phyloP scores from a whole-genome alignment of 2,888 invertebrate species.

The Drosophila quasianomalipes region DNA sequence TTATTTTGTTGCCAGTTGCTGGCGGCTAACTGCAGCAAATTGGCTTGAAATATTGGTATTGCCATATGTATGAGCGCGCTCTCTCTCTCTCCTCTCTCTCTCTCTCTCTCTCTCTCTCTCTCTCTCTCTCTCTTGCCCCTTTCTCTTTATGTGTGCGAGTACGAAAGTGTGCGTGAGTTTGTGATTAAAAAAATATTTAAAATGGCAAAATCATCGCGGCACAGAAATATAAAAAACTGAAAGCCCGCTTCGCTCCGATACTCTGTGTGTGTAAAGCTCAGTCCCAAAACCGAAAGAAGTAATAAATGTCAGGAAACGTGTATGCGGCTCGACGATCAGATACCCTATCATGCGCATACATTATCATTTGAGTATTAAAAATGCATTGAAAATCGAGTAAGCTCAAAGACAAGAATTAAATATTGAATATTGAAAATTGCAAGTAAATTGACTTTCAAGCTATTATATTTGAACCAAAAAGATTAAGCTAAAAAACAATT shows the following conservation, averaged over 20 bases:
- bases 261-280: conserved; percentile 46
- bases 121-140: not conserved
- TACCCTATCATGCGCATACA: conserved; percentile 23
- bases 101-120: not conserved
- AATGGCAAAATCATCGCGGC: conserved; percentile 75
- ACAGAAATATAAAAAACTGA: conserved; percentile 43
- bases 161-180: conserved; percentile 62
- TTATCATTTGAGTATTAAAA: not conserved
- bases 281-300: conserved; percentile 53
- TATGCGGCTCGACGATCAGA: not conserved
- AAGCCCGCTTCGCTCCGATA: conserved; percentile 36
- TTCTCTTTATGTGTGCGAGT: conserved; percentile 17
- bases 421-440: not conserved
- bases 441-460: not conserved
- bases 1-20: conserved; percentile 79
- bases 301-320: conserved; percentile 29
- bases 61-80: conserved; percentile 71
- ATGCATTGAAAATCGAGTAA: not conserved
- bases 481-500: not conserved
- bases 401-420: not conserved
- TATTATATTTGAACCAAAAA: not conserved
- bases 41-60: conserved; percentile 82
- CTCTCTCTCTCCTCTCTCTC: not conserved
- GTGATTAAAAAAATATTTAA: conserved; percentile 80
- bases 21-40: conserved; percentile 80